Evolutionary conservation across 1,140 invertebrate genomes (phyloP).

Genomic region (Drosophila funebris): DNA sequence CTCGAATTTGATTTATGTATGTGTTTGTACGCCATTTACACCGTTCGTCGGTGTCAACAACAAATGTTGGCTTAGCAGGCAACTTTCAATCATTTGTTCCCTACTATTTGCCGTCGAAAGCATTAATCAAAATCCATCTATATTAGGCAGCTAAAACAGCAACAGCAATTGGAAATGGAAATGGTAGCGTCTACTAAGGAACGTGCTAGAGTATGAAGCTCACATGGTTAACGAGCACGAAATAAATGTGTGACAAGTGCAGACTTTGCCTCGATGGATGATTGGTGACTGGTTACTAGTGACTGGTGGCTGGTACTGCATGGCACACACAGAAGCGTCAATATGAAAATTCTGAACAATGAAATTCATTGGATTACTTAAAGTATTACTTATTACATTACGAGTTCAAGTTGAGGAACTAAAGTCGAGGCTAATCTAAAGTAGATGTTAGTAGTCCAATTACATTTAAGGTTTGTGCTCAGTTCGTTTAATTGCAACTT

Average conservation of each 20-base stretch:
- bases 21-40: constrained; percentile 25
- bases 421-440: background rate
- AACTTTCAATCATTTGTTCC: constrained; percentile 56
- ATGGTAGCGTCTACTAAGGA: constrained; percentile 7
- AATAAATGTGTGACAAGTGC: constrained; percentile 8
- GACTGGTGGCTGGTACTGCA: too few relatives aligned
- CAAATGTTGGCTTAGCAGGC: constrained; percentile 51
- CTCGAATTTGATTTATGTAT: constrained; percentile 29
- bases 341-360: background rate
- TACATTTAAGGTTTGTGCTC: background rate
- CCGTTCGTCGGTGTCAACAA: constrained; percentile 39
- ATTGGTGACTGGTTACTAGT: background rate
- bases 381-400: too few relatives aligned
- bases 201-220: constrained; percentile 26
- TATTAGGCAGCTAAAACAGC: constrained; percentile 35
- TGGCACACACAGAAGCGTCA: background rate
- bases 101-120: constrained; percentile 24
- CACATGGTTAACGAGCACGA: background rate
- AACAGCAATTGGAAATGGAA: background rate
- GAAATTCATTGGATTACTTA: too few relatives aligned
- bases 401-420: too few relatives aligned
- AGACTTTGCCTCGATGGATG: background rate
- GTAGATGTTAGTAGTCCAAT: background rate
- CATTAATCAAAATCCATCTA: constrained; percentile 73
- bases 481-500: constrained; percentile 2